Conservation (phyloP, 2,888 invertebrate species). For the Stictocephala bisonia region DNA sequence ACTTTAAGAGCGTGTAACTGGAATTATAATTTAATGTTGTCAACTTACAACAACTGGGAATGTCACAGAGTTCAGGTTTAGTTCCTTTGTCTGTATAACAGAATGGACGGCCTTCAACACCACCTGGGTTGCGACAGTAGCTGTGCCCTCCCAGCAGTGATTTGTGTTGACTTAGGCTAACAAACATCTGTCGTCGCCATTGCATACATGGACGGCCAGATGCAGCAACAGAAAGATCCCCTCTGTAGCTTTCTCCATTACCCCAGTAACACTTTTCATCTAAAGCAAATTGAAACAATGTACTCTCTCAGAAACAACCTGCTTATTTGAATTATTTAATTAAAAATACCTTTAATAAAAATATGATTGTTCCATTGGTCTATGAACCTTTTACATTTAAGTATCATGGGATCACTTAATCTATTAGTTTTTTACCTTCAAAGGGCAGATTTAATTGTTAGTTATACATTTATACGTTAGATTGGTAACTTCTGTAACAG, state of each 20-base stretch:
- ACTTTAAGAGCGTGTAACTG: no score
- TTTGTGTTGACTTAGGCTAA: conserved; percentile 81
- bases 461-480: no score
- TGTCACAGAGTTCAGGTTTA: conserved; percentile 84
- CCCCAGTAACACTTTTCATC: conserved; percentile 92
- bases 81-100: conserved; percentile 83
- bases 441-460: not conserved
- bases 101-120: conserved; percentile 86
- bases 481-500: no score
- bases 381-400: not conserved
- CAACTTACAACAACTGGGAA: conserved; percentile 84
- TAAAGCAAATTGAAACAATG: conserved; percentile 53
- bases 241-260: conserved; percentile 85
- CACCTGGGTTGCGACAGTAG: conserved; percentile 91
- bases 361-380: not conserved
- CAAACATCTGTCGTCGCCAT: conserved; percentile 86
- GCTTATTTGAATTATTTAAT: not conserved
- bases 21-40: no score
- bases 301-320: not conserved
- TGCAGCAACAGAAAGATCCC: conserved; percentile 78
- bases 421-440: not conserved
- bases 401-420: not conserved
- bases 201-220: conserved; percentile 79
- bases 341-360: not conserved
- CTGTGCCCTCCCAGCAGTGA: conserved; percentile 90